Evolutionary conservation across 2,113 vertebrate genomes (phyloP), one percentile per base, ranked within the genome.

Genomic region (Leptodactylus fuscus): DNA sequence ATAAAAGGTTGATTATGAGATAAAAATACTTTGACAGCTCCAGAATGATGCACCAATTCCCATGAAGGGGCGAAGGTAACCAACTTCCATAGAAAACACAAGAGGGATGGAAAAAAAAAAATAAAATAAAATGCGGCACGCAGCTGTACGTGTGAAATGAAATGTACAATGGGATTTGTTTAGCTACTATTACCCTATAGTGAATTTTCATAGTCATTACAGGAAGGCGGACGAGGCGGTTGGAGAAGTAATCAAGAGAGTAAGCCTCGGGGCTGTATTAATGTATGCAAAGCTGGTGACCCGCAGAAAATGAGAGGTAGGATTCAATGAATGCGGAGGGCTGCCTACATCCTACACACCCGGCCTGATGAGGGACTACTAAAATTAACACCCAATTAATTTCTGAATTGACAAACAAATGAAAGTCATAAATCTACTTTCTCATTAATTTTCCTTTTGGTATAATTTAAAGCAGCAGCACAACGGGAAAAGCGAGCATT

Each of bases 361-460:
- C 90, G 93, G 92, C 94, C 95, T 96, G 96, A 97, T 96, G 96
- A 97, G 96, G 96, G 96, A 97, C 93, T 92, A 96, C 96, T 97
- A 97, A 98, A 98, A 99, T 98, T 98, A 98, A 99, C 97, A 98
- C 96, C 96, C 97, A 98, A 97, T 98, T 99, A 97, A 98, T 98
- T 98, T 98, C 94, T 88, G 92, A 98, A 98, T 98, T 98, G 97
- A 99, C 97, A 99, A 99, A 99, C 97, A 97, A 99, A 99, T 98
- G 96, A 97, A 99, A 98, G 94, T 95, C 97, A 98, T 98, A 98
- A 98, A 99, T 99, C 97, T 98, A 97, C 95, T 96, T 96, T 97
- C 96, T 97, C 97, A 97, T 98, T 99, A 97, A 97, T 98, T 97
- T 92, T 95, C 94, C 92, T 93, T 79, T 94, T 94, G 92, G 95